Conservation (phyloP, 1,140 invertebrate species). For the Procambarus clarkii region DNA sequence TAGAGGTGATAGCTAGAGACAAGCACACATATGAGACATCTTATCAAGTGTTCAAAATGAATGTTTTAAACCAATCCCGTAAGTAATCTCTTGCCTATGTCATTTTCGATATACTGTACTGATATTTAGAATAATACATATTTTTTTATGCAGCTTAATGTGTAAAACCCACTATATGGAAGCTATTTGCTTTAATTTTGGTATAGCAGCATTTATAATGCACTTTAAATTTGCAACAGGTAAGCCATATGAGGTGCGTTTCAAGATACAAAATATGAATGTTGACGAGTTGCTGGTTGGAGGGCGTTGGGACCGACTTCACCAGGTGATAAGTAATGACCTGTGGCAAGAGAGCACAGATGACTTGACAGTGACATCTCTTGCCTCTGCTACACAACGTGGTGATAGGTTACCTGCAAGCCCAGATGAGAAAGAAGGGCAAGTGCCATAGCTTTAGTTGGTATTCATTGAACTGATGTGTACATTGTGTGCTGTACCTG, state of each 20-base stretch:
- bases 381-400: constrained; percentile 82
- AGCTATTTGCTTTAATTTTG: not conserved
- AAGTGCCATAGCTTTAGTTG: constrained; percentile 72
- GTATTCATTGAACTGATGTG: not conserved
- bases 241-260: constrained; percentile 86
- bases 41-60: constrained; percentile 74
- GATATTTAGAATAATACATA: too few relatives aligned
- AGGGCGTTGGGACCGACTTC: constrained; percentile 40
- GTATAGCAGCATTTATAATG: too few relatives aligned
- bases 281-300: constrained; percentile 87
- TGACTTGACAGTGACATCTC: constrained; percentile 87
- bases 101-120: not conserved
- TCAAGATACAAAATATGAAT: constrained; percentile 93
- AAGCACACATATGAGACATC: constrained; percentile 85
- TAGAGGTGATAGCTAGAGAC: constrained; percentile 87
- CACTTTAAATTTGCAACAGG: constrained; percentile 73
- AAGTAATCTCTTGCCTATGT: constrained; percentile 7
- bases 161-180: not conserved
- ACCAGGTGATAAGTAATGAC: constrained; percentile 74
- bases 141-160: not conserved
- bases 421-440: constrained; percentile 91
- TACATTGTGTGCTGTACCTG: too few relatives aligned
- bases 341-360: constrained; percentile 79
- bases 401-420: constrained; percentile 87
- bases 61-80: constrained; percentile 82